phyloP scores from a whole-genome alignment of 2,888 invertebrate genomes.

The Danaus chrysippus region DNA sequence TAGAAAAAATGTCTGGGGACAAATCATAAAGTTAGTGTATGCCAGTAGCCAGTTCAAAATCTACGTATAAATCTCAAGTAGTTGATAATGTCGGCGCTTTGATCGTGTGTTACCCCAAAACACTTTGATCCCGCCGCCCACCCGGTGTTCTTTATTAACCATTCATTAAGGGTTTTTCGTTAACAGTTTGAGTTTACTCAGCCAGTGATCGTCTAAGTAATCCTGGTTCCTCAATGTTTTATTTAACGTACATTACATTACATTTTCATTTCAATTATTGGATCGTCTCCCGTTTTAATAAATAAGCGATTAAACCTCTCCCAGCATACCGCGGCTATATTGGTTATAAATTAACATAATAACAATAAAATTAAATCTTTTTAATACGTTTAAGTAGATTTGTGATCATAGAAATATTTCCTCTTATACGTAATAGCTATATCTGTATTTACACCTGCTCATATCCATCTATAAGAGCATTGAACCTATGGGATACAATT shows the following conservation, averaged over 20 bases:
- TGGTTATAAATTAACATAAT: neutral
- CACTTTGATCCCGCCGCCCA: conserved; percentile 66
- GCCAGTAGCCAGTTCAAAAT: too few species aligned
- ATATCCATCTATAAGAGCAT: conserved; percentile 26
- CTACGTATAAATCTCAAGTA: conserved; percentile 35
- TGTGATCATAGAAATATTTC: neutral
- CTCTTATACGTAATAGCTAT: neutral
- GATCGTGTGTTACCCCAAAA: conserved; percentile 43
- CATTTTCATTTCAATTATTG: neutral
- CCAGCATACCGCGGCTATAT: neutral
- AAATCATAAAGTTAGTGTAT: too few species aligned
- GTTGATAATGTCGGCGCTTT: conserved; percentile 66
- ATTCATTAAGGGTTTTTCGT: conserved; percentile 55
- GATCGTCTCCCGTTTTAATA: neutral
- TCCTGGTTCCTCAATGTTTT: conserved; percentile 17
- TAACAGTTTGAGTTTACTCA: conserved; percentile 27
- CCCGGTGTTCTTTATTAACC: conserved; percentile 59
- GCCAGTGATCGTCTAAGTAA: conserved; percentile 25
- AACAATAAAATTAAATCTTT: neutral
- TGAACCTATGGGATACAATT: conserved; percentile 17
- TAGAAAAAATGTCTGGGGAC: too few species aligned
- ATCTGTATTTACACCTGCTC: conserved; percentile 32
- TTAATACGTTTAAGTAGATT: neutral
- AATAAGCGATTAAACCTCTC: neutral
- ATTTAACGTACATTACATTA: neutral